Conservation (phyloP, 2,888 invertebrate species). For the Lasioglossum pauxillum region DNA sequence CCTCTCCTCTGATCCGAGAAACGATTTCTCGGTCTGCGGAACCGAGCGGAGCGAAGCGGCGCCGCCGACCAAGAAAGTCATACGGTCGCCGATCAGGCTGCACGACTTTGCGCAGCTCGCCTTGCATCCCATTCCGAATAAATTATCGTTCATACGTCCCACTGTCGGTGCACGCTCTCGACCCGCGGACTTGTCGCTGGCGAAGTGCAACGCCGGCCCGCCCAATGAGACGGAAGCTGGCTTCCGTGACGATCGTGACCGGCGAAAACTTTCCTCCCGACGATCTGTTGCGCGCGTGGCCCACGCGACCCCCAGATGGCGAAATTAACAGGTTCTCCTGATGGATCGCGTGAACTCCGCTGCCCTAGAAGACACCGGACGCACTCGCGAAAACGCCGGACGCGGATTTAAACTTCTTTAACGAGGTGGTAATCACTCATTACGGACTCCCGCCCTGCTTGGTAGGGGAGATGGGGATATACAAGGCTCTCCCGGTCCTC, state of each 20-base stretch:
- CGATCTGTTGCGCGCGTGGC: neutral
- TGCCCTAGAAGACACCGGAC: neutral
- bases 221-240: conserved; percentile 68
- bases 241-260: conserved; percentile 67
- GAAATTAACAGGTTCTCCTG: neutral
- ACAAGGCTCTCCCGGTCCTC: too few relatives aligned
- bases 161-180: conserved; percentile 50
- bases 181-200: conserved; percentile 57
- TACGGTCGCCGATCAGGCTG: conserved; percentile 60
- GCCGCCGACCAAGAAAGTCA: conserved; percentile 62
- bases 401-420: neutral
- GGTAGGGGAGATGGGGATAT: too few relatives aligned
- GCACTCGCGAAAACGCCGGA: neutral
- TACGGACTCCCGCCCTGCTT: too few relatives aligned
- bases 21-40: conserved; percentile 73
- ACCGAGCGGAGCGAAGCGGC: conserved; percentile 26
- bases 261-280: neutral
- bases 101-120: conserved; percentile 69
- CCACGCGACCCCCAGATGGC: neutral
- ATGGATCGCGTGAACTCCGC: neutral
- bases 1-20: conserved; percentile 62
- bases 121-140: conserved; percentile 67
- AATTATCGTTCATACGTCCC: conserved; percentile 69
- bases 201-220: conserved; percentile 65
- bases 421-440: too few relatives aligned